Evolutionary conservation across 1,140 invertebrate genomes (phyloP).

Genomic region (Plectrocnemia conspersa): DNA sequence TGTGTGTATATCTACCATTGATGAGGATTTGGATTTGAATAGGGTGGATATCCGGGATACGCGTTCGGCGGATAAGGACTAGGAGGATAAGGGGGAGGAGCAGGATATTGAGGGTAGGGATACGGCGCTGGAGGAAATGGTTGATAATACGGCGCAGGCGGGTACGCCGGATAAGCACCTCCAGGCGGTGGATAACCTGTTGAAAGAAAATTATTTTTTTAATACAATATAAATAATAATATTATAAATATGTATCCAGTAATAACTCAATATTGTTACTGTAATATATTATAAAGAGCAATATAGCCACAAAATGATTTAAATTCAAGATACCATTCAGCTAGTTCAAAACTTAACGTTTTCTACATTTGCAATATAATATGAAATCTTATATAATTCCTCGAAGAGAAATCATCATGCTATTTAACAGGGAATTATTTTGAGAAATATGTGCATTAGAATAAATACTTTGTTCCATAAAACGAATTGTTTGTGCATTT

Average conservation of each 20-base stretch:
- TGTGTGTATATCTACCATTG: slow-evolving; percentile 41
- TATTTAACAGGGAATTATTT: no score
- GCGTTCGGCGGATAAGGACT: slow-evolving; percentile 47
- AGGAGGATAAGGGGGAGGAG: slow-evolving; percentile 41
- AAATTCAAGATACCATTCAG: no score
- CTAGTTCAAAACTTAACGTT: no score
- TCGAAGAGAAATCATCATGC: no score
- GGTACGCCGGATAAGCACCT: slow-evolving; percentile 44
- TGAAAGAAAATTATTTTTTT: slow-evolving; percentile 14
- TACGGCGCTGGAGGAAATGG: slow-evolving; percentile 46
- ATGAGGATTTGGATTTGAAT: slow-evolving; percentile 43
- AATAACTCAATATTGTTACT: not conserved
- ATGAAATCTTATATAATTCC: no score
- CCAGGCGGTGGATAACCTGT: slow-evolving; percentile 47
- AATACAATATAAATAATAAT: not conserved
- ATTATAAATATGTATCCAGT: not conserved
- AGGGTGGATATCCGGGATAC: slow-evolving; percentile 47
- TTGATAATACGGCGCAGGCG: slow-evolving; percentile 50
- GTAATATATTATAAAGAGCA: not conserved
- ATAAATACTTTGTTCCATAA: no score
- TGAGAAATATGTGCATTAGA: no score
- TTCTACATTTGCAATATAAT: no score
- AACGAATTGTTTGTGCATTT: no score
- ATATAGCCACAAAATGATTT: no score
- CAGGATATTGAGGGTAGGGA: slow-evolving; percentile 42